These are phyloP conservation scores for Phalera bucephala DNA, from an alignment of 2,888 invertebrate genomes.

Conservation along the genomic window DNA sequence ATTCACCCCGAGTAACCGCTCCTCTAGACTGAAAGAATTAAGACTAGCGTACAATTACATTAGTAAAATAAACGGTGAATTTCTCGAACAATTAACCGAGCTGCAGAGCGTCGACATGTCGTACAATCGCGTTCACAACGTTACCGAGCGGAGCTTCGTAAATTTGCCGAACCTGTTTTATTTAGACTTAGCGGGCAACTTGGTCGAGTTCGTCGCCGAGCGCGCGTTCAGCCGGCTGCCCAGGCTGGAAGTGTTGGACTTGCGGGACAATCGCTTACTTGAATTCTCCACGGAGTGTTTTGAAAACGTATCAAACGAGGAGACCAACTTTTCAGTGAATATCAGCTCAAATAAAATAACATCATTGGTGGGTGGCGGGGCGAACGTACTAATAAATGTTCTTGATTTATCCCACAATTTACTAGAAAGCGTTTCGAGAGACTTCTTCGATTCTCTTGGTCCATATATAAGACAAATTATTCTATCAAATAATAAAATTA, in stretches of 20 bases:
- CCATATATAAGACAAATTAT: slow-evolving; percentile 45
- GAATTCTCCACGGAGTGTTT: slow-evolving; percentile 85
- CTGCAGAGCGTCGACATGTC: slow-evolving; percentile 88
- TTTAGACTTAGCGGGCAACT: slow-evolving; percentile 90
- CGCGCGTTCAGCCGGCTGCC: slow-evolving; percentile 88
- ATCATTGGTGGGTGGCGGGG: slow-evolving; percentile 43
- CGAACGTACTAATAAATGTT: slow-evolving; percentile 77
- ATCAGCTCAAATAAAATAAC: slow-evolving; percentile 86
- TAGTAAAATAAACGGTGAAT: slow-evolving; percentile 84
- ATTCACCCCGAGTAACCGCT: slow-evolving; percentile 49
- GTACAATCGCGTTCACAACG: slow-evolving; percentile 86
- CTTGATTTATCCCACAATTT: slow-evolving; percentile 87
- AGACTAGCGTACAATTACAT: slow-evolving; percentile 91
- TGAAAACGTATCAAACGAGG: slow-evolving; percentile 83
- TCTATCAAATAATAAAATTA: slow-evolving; percentile 84
- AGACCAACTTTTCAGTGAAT: slow-evolving; percentile 86
- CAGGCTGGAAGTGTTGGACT: slow-evolving; percentile 86
- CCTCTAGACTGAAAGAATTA: slow-evolving; percentile 88
- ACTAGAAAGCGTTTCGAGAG: slow-evolving; percentile 79
- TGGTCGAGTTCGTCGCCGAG: slow-evolving; percentile 84
- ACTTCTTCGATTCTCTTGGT: slow-evolving; percentile 77
- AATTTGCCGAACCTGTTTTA: slow-evolving; percentile 88
- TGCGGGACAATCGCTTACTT: slow-evolving; percentile 88
- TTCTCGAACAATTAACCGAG: slow-evolving; percentile 85
- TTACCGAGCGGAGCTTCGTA: slow-evolving; percentile 86